phyloP scores from a whole-genome alignment of 1,140 invertebrate genomes.

The Oryctes rhinoceros region DNA sequence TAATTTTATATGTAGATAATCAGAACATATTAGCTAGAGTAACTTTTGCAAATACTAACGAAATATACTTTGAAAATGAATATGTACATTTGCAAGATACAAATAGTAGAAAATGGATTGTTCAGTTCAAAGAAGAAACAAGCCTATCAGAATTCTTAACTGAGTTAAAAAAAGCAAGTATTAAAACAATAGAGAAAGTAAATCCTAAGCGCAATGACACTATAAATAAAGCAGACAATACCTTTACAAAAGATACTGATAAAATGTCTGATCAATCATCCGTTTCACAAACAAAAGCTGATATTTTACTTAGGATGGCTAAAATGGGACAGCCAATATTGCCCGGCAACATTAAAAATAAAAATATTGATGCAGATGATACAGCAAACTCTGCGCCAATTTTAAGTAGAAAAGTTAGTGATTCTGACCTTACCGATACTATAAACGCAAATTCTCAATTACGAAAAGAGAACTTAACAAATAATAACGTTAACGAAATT shows the following conservation, averaged over 20 bases:
- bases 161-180: slow-evolving; percentile 45
- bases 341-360: slow-evolving; percentile 35
- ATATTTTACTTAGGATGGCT: slow-evolving; percentile 55
- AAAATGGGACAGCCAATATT: slow-evolving; percentile 55
- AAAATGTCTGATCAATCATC: slow-evolving; percentile 40
- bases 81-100: slow-evolving; percentile 46
- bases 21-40: slow-evolving; percentile 47
- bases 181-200: slow-evolving; percentile 34
- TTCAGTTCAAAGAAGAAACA: slow-evolving; percentile 47
- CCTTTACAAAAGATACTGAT: slow-evolving; percentile 4
- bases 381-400: slow-evolving; percentile 2
- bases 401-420: slow-evolving; percentile 3
- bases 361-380: not conserved
- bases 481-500: not conserved
- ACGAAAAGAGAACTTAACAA: not conserved
- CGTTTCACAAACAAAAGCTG: slow-evolving; percentile 45
- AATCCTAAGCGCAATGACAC: not conserved
- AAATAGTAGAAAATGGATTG: slow-evolving; percentile 47
- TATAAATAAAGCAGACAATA: not conserved
- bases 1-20: slow-evolving; percentile 52
- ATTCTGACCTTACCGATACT: not conserved
- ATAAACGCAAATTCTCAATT: not conserved
- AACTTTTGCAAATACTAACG: slow-evolving; percentile 44
- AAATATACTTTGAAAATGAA: slow-evolving; percentile 48
- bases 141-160: slow-evolving; percentile 47